phyloP scores from a whole-genome alignment of 2,113 vertebrate species.

The Sardina pilchardus region DNA sequence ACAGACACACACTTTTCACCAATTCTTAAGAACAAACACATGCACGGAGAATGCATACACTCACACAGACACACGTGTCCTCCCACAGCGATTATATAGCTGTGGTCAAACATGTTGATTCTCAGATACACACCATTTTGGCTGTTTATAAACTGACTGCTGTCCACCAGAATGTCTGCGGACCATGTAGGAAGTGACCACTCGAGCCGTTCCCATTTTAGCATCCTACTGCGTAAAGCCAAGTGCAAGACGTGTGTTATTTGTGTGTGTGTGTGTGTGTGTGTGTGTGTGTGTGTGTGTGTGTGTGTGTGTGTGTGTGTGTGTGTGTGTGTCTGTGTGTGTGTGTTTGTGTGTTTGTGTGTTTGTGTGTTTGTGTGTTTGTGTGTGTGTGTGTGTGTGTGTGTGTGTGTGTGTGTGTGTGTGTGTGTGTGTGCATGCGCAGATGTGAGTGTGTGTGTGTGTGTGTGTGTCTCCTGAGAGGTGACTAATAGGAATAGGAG shows the following conservation, averaged over 20 bases:
- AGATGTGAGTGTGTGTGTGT: background rate
- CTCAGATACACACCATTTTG: background rate
- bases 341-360: background rate
- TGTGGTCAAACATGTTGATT: background rate
- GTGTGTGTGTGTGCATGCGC: background rate
- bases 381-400: background rate
- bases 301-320: constrained; percentile 28
- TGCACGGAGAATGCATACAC: constrained; percentile 18
- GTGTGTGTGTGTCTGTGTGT: background rate
- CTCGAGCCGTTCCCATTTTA: background rate
- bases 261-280: constrained; percentile 27
- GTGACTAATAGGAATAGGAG: background rate
- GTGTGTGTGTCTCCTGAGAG: background rate
- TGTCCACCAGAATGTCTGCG: background rate
- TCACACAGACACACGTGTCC: background rate
- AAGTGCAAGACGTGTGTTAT: background rate
- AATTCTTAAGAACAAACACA: background rate
- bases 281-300: constrained; percentile 29
- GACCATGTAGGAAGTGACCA: background rate
- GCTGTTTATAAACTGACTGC: background rate
- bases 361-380: background rate
- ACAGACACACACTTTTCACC: background rate
- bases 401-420: background rate
- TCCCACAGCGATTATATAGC: background rate
- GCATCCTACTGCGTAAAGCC: background rate